These are phyloP conservation scores for Dynastes hyllus DNA, from an alignment of 2,888 invertebrate species.

Conservation along the genomic window DNA sequence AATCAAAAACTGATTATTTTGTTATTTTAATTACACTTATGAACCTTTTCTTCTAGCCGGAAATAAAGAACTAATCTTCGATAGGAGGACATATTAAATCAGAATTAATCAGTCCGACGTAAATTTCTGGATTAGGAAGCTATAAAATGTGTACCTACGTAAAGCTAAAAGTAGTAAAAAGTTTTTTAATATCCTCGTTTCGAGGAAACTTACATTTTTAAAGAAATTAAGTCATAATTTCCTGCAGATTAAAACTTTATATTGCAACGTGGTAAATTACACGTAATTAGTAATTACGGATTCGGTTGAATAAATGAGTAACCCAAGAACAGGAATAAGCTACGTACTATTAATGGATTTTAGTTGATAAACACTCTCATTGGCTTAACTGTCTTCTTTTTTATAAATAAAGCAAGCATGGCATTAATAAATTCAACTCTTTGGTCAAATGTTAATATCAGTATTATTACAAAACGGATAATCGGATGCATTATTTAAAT, in stretches of 20 bases:
- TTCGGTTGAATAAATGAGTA: slow-evolving; percentile 36
- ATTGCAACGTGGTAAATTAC: slow-evolving; percentile 23
- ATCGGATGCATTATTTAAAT: too few species aligned
- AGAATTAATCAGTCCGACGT: slow-evolving; percentile 7
- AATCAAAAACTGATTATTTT: too few species aligned
- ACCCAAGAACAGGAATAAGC: neutral
- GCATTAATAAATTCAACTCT: too few species aligned
- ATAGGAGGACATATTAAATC: neutral
- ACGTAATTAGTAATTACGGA: slow-evolving; percentile 24
- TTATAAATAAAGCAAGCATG: too few species aligned
- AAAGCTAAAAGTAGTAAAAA: slow-evolving; percentile 24
- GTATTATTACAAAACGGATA: too few species aligned
- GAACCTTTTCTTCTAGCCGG: too few species aligned
- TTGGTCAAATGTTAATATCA: too few species aligned
- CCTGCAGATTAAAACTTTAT: slow-evolving; percentile 38
- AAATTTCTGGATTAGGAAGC: slow-evolving; percentile 34
- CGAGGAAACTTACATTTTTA: slow-evolving; percentile 26
- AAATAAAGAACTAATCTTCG: neutral
- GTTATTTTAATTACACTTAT: too few species aligned
- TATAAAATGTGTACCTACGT: slow-evolving; percentile 25
- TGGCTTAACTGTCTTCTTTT: too few species aligned
- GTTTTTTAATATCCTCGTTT: slow-evolving; percentile 36
- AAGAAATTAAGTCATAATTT: slow-evolving; percentile 36
- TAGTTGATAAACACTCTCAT: too few species aligned
- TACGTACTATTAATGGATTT: neutral